Base-by-base conservation (phyloP, 2,797 vertebrate species). In the Melanogrammus aeglefinus region DNA sequence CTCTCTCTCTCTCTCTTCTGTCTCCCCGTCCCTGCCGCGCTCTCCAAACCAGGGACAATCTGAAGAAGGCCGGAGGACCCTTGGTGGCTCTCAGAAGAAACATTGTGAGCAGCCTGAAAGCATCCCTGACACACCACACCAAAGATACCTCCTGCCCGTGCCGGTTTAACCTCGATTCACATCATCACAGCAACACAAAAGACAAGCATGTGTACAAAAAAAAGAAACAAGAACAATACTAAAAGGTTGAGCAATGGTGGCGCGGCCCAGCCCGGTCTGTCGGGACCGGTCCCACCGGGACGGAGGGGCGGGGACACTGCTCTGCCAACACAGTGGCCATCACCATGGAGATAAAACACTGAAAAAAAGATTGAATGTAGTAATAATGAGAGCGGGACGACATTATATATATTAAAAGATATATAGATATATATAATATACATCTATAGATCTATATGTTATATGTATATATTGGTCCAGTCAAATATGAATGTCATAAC, bases 51-150 rank as follows among this genome's bases (percentile, higher is more conserved):
- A 99, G 98, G 86, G 97, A 99, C n/a, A n/a, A n/a, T 87, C 91
- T 97, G 91, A 99, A 98, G 94, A 99, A 98, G 88, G 93, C 98
- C 9, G 97, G 97, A 3, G 96, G 99, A 97, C 96, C 29, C 95
- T 99, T 83, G 94, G 97, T 84, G 97, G 97, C 83, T 95, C 97
- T 85, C 97, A 97, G 80, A 99, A 98, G 94, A 98, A n/a, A 98
- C 93, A 95, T 99, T 79, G 94, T 99, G 92, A 98, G 96, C 94
- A 97, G 96, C 91, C 95, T 99, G 92, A 98, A 97, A 95, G 93
- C 95, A 21, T 63, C 57, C 92, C 95, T 98, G 88, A 99, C 94
- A 96, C 95, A n/a, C 78, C 95, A 97, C 90, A 95, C 95, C 84
- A 99, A 97, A 95, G 97, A 95, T n/a, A n/a, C n/a, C n/a, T n/a